Percentiles rank a stretch among this genome's conserved stretches.
Conservation (phyloP, 1,140 invertebrate genomes). For the Pararge aegeria region DNA sequence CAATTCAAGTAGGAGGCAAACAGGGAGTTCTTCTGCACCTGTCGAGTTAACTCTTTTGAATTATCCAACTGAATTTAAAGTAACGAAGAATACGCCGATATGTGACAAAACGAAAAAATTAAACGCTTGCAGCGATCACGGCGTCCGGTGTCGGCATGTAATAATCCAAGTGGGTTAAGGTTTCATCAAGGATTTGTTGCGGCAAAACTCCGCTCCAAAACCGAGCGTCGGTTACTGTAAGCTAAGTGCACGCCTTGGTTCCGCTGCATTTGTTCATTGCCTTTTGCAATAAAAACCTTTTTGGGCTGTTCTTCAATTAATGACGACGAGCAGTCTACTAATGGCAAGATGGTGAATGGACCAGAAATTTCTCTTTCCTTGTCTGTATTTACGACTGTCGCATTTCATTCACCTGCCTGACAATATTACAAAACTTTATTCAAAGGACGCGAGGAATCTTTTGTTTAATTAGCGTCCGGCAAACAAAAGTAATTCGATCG, state of each 20-base stretch:
- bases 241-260: slow-evolving; percentile 69
- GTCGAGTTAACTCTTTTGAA: not conserved
- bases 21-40: not conserved
- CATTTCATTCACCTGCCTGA: slow-evolving; percentile 56
- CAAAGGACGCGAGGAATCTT: slow-evolving; percentile 52
- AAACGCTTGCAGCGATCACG: slow-evolving; percentile 58
- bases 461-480: slow-evolving; percentile 69
- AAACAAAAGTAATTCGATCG: slow-evolving; percentile 74
- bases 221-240: slow-evolving; percentile 69
- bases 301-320: slow-evolving; percentile 40
- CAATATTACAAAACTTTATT: slow-evolving; percentile 40
- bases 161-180: slow-evolving; percentile 79
- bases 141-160: slow-evolving; percentile 66
- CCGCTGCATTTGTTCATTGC: slow-evolving; percentile 69
- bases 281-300: slow-evolving; percentile 51
- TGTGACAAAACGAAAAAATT: slow-evolving; percentile 45
- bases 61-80: not conserved
- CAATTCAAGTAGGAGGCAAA: not conserved
- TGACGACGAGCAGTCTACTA: slow-evolving; percentile 52
- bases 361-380: slow-evolving; percentile 32
- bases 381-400: slow-evolving; percentile 27
- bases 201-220: slow-evolving; percentile 78
- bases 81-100: not conserved
- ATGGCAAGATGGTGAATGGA: slow-evolving; percentile 38
- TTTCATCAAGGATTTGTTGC: slow-evolving; percentile 79